A percentile compares a stretch with the other conserved stretches of the same genome.
These are phyloP conservation scores for Athrips mouffetella DNA, from an alignment of 2,888 invertebrate species.

Conservation along the genomic window DNA sequence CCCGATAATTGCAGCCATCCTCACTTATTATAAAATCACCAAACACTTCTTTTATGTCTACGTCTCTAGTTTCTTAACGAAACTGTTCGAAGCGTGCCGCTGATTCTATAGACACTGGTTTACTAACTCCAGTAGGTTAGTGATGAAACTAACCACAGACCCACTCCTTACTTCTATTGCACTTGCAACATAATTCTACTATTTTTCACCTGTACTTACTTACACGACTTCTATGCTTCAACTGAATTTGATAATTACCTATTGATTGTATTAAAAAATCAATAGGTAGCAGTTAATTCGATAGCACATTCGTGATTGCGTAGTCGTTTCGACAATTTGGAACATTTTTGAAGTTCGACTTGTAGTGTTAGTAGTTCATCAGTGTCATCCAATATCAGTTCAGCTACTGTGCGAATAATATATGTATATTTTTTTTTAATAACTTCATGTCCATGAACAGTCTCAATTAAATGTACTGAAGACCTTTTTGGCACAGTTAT, in stretches of 20 bases:
- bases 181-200: constrained; percentile 8
- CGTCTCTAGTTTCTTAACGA: neutral
- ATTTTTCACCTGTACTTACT: constrained; percentile 6
- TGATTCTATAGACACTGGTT: constrained; percentile 14
- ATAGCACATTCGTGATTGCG: neutral
- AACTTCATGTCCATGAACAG: too few species aligned
- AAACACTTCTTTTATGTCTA: neutral
- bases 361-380: too few species aligned
- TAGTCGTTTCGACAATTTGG: neutral
- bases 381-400: too few species aligned
- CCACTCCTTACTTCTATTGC: neutral
- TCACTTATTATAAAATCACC: constrained; percentile 15
- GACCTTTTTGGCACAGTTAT: too few species aligned
- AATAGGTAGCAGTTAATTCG: neutral
- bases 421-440: too few species aligned
- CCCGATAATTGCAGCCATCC: constrained; percentile 56
- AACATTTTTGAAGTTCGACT: neutral
- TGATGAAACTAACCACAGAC: constrained; percentile 11
- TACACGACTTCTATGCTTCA: neutral
- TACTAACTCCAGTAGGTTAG: constrained; percentile 10
- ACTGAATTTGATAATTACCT: neutral
- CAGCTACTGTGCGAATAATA: too few species aligned
- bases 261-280: neutral
- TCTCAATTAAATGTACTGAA: too few species aligned
- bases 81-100: constrained; percentile 9